phyloP scores from a whole-genome alignment of 2,888 invertebrate genomes.

The Ceramica pisi region DNA sequence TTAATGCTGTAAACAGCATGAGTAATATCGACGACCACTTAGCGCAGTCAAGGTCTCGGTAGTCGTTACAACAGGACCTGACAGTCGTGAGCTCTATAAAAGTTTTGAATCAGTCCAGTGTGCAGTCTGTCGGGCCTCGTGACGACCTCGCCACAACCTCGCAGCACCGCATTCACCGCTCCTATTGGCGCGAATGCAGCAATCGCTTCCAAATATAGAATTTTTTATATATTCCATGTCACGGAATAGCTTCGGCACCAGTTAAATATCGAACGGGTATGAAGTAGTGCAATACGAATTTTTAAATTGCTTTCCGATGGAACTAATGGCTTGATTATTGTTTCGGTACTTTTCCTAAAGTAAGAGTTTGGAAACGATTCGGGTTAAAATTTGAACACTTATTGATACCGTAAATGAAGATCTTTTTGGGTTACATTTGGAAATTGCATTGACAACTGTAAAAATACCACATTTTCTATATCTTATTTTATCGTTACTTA shows the following conservation, averaged over 20 bases:
- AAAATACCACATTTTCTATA: slow-evolving; percentile 21
- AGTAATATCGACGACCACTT: slow-evolving; percentile 65
- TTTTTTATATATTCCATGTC: slow-evolving; percentile 81
- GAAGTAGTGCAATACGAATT: slow-evolving; percentile 75
- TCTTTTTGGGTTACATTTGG: slow-evolving; percentile 41
- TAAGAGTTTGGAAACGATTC: slow-evolving; percentile 51
- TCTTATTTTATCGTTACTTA: slow-evolving; percentile 42
- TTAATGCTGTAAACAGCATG: slow-evolving; percentile 53
- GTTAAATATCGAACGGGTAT: slow-evolving; percentile 67
- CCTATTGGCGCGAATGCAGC: slow-evolving; percentile 85
- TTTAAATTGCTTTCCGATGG: slow-evolving; percentile 69
- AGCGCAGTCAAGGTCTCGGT: slow-evolving; percentile 64
- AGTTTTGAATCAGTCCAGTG: slow-evolving; percentile 69
- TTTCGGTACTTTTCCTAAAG: slow-evolving; percentile 60
- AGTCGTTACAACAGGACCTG: slow-evolving; percentile 65
- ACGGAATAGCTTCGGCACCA: slow-evolving; percentile 72
- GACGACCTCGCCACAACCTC: slow-evolving; percentile 85
- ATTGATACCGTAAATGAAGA: slow-evolving; percentile 15
- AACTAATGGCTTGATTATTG: slow-evolving; percentile 65
- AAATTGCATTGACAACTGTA: slow-evolving; percentile 39
- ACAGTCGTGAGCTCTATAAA: slow-evolving; percentile 68
- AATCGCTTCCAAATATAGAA: slow-evolving; percentile 85
- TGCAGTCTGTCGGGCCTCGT: slow-evolving; percentile 77
- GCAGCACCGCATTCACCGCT: slow-evolving; percentile 84
- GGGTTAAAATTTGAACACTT: slow-evolving; percentile 42